Evolutionary conservation across 2,797 vertebrate species (phyloP).

Genomic region (Hoplostethus atlanticus): DNA sequence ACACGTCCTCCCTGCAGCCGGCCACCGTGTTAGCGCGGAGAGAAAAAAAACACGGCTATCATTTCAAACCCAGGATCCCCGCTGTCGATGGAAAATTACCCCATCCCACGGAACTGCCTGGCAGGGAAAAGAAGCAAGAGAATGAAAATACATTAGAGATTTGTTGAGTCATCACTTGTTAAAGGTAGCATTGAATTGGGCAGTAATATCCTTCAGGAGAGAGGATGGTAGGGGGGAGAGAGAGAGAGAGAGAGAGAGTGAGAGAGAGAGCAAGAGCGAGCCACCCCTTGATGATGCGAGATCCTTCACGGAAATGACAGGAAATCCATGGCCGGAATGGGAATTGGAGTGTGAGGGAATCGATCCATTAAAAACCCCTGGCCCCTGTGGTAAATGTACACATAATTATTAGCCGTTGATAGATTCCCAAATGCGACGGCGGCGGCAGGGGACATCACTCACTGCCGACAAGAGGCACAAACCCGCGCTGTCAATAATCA

Average conservation of each 20-base stretch:
- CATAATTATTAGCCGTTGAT: constrained; percentile 80
- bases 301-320: constrained; percentile 76
- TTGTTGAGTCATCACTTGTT: constrained; percentile 56
- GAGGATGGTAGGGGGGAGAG: not conserved
- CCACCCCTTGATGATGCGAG: constrained; percentile 46
- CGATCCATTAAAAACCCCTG: constrained; percentile 67
- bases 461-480: constrained; percentile 48
- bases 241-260: constrained; percentile 3
- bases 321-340: constrained; percentile 76
- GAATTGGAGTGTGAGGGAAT: constrained; percentile 65
- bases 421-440: constrained; percentile 61
- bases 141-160: constrained; percentile 49
- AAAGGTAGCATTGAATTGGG: constrained; percentile 54
- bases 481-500: constrained; percentile 61
- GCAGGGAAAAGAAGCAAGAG: constrained; percentile 17
- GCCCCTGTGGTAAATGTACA: constrained; percentile 74
- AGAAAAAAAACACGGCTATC: constrained; percentile 7
- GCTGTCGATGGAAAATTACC: constrained; percentile 43
- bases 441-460: constrained; percentile 59
- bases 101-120: constrained; percentile 42
- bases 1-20: constrained; percentile 24
- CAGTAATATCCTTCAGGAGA: constrained; percentile 30
- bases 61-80: constrained; percentile 30
- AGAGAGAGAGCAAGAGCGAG: not conserved
- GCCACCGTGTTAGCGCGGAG: constrained; percentile 14